phyloP scores from a whole-genome alignment of 2,113 vertebrate genomes.

The Phalacrocorax pelagicus region DNA sequence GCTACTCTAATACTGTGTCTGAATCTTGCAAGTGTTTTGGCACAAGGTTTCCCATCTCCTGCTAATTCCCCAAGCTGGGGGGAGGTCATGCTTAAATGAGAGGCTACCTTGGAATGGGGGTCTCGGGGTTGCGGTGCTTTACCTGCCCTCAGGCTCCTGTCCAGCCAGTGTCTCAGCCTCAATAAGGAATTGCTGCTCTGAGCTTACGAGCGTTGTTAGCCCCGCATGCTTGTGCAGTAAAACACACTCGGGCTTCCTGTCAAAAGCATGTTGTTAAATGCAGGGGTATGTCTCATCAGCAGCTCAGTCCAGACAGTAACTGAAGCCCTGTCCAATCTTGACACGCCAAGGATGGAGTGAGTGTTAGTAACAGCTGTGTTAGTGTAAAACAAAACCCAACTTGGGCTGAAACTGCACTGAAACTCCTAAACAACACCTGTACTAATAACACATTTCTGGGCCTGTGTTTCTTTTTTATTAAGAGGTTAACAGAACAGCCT shows the following conservation, averaged over 20 bases:
- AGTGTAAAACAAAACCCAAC: not conserved
- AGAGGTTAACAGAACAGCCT: constrained; percentile 59
- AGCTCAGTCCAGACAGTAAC: not conserved
- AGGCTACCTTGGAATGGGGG: not conserved
- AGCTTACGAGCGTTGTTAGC: not conserved
- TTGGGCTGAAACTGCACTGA: not conserved
- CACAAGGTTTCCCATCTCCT: not conserved
- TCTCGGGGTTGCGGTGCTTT: not conserved
- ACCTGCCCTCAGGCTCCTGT: not conserved
- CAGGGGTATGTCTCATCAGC: not conserved
- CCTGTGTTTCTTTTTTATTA: not conserved
- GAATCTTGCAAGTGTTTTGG: not conserved
- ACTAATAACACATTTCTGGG: not conserved
- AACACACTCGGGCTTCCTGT: not conserved
- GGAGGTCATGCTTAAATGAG: not conserved
- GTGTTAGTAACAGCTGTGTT: not conserved
- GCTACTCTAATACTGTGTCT: not conserved
- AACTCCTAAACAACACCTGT: not conserved
- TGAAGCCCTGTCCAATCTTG: not conserved
- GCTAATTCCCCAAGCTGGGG: not conserved
- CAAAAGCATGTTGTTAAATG: not conserved
- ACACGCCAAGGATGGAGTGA: not conserved
- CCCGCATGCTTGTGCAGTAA: accelerated
- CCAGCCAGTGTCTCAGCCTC: not conserved
- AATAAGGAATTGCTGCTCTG: not conserved